phyloP scores from a whole-genome alignment of 2,113 vertebrate species.

The Nesospiza acunhae region DNA sequence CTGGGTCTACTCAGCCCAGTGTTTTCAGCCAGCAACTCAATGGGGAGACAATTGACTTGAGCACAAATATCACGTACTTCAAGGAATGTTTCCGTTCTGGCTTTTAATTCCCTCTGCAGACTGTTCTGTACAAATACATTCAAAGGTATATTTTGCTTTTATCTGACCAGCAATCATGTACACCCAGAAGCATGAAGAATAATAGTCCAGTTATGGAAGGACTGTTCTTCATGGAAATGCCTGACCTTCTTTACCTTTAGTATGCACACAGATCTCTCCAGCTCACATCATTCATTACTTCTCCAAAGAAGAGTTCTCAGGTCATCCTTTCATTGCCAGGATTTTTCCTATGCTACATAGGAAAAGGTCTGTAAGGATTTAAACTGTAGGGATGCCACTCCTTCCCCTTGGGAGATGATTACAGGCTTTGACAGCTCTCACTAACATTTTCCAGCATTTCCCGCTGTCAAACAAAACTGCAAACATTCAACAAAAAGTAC shows the following conservation, averaged over 20 bases:
- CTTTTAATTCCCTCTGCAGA: not conserved
- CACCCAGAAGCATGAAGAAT: not conserved
- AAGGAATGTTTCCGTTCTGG: not conserved
- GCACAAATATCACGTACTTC: not conserved
- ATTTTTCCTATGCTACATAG: not conserved
- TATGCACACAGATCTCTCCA: not conserved
- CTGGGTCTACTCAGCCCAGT: not conserved
- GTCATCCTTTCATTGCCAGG: not conserved
- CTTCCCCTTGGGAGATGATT: not conserved
- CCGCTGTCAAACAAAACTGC: not conserved
- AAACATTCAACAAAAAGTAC: not conserved
- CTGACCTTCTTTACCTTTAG: not conserved
- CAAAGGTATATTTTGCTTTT: not conserved
- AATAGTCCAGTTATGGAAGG: not conserved
- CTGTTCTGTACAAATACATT: not conserved
- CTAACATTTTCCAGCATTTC: conserved; percentile 16
- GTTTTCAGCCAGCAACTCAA: not conserved
- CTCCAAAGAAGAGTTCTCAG: not conserved
- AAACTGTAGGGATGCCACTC: not conserved
- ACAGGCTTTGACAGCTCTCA: not conserved
- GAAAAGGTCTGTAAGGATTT: not conserved
- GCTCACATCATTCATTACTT: not conserved
- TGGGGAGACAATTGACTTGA: not conserved
- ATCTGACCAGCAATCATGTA: not conserved
- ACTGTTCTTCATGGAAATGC: not conserved